These are phyloP conservation scores for Dione juno DNA, from an alignment of 2,888 invertebrate genomes.

Conservation along the genomic window DNA sequence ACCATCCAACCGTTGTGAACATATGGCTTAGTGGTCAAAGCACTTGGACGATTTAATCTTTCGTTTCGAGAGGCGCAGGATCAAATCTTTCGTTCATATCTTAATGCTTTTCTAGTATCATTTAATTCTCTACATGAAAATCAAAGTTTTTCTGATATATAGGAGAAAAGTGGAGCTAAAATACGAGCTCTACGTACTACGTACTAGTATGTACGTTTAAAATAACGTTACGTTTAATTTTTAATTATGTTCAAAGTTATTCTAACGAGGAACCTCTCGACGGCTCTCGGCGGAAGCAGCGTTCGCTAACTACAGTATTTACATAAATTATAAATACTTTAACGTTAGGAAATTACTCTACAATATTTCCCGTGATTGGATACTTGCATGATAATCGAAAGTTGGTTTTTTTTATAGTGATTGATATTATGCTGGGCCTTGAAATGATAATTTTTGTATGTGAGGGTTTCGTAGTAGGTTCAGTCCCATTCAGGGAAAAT, in stretches of 20 bases:
- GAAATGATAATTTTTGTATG: no score
- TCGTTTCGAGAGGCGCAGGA: no score
- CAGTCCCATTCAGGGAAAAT: no score
- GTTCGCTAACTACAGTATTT: constrained; percentile 27
- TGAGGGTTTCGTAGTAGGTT: no score
- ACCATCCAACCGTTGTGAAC: no score
- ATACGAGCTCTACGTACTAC: neutral
- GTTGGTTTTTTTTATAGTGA: neutral
- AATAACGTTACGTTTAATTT: constrained; percentile 4
- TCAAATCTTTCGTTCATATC: no score
- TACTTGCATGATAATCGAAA: no score
- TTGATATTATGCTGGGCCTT: no score
- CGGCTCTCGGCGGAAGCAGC: neutral
- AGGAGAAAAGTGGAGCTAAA: neutral
- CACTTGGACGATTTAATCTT: no score
- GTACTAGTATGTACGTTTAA: neutral
- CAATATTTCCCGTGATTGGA: constrained; percentile 17
- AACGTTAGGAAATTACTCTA: constrained; percentile 28
- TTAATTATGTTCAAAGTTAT: constrained; percentile 28
- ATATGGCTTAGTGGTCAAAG: no score
- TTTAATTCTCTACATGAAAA: no score
- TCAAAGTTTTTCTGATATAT: neutral
- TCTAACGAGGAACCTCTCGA: constrained; percentile 19
- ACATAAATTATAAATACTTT: constrained; percentile 29
- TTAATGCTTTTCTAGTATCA: no score